Conservation (phyloP, 2,888 invertebrate genomes). For the Volucella bombylans region DNA sequence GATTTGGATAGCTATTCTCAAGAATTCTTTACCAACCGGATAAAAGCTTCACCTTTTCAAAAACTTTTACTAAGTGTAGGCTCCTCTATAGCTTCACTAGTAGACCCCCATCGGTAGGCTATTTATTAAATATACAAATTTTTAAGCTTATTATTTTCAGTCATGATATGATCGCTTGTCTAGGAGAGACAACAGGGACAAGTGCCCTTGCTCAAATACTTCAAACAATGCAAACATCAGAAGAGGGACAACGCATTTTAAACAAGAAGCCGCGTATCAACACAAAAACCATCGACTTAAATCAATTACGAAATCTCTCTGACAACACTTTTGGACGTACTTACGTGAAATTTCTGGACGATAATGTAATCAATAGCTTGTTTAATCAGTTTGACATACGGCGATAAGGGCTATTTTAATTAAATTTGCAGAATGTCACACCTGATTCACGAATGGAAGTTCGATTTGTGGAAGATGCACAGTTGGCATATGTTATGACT, state of each 20-base stretch:
- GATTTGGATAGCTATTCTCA: constrained; percentile 84
- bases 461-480: constrained; percentile 93
- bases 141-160: constrained; percentile 79
- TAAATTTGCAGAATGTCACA: constrained; percentile 86
- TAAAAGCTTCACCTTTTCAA: constrained; percentile 88
- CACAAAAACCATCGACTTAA: constrained; percentile 90
- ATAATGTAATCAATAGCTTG: constrained; percentile 84
- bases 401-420: background rate
- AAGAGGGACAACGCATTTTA: constrained; percentile 90
- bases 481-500: constrained; percentile 97
- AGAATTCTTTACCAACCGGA: constrained; percentile 86
- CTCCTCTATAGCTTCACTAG: constrained; percentile 91
- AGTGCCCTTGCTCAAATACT: constrained; percentile 88
- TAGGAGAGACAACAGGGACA: constrained; percentile 94
- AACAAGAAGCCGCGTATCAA: constrained; percentile 93
- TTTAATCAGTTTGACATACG: background rate
- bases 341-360: constrained; percentile 91
- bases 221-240: constrained; percentile 88
- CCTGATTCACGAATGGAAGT: constrained; percentile 96
- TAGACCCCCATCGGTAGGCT: constrained; percentile 87
- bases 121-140: background rate
- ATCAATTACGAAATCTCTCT: constrained; percentile 88
- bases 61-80: constrained; percentile 90
- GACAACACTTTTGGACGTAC: constrained; percentile 92
- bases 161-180: constrained; percentile 96